These are phyloP conservation scores for Pammene fasciana DNA, from an alignment of 2,888 invertebrate species.

Conservation along the genomic window DNA sequence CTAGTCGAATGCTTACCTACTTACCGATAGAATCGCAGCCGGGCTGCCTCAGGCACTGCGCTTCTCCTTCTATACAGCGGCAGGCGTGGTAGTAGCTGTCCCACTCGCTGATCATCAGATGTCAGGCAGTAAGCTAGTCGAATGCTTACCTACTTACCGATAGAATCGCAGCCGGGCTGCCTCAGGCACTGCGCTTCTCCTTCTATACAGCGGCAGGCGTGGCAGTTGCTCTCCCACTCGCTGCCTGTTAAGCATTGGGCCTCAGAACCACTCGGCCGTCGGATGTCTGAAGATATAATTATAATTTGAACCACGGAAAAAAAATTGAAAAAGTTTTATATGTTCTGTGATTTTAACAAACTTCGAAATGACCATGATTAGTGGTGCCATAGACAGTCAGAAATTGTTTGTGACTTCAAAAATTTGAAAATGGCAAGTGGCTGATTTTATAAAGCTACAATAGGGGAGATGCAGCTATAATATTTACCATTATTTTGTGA, in stretches of 20 bases:
- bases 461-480: no score
- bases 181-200: constrained; percentile 59
- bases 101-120: constrained; percentile 55
- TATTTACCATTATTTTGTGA: no score
- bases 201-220: constrained; percentile 58
- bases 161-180: constrained; percentile 44
- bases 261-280: constrained; percentile 27
- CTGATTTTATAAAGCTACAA: no score
- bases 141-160: constrained; percentile 51
- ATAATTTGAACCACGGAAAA: no score
- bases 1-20: background rate
- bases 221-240: constrained; percentile 68
- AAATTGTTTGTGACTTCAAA: no score
- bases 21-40: constrained; percentile 51
- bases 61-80: constrained; percentile 57
- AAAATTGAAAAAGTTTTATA: no score
- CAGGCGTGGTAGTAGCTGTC: constrained; percentile 65
- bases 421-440: no score
- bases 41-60: constrained; percentile 54
- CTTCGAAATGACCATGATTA: no score
- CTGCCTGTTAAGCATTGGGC: constrained; percentile 60
- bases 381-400: no score
- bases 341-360: no score
- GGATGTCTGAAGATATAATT: constrained; percentile 26
- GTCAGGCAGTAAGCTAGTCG: constrained; percentile 13